These are phyloP conservation scores for Charanyca ferruginea DNA, from an alignment of 2,888 invertebrate genomes.

Conservation along the genomic window DNA sequence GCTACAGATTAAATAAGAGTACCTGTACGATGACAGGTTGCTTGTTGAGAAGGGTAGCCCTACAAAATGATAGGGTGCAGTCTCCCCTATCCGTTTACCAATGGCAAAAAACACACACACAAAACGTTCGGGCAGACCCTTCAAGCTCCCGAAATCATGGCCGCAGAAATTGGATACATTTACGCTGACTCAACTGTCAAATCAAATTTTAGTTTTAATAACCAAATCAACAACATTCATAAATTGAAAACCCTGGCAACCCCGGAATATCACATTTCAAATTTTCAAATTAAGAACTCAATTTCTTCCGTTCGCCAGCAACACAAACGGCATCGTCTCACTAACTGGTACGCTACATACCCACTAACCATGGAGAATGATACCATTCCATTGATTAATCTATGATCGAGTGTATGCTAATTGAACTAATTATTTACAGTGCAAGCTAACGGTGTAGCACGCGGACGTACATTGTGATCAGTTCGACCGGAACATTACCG, in stretches of 20 bases:
- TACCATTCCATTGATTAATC: constrained; percentile 62
- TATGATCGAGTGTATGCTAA: constrained; percentile 58
- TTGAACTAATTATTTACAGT: constrained; percentile 62
- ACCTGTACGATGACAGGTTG: constrained; percentile 33
- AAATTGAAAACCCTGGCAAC: not conserved
- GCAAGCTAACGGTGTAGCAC: constrained; percentile 51
- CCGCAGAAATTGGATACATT: constrained; percentile 13
- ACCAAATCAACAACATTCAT: not conserved
- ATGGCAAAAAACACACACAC: constrained; percentile 11
- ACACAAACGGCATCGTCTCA: constrained; percentile 1
- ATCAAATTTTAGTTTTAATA: not conserved
- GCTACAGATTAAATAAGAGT: constrained; percentile 33
- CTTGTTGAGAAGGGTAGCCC: constrained; percentile 37
- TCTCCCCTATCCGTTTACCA: constrained; percentile 5
- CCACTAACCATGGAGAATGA: constrained; percentile 56
- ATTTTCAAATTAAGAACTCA: constrained; percentile 18
- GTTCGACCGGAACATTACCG: constrained; percentile 56
- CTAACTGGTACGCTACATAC: constrained; percentile 31
- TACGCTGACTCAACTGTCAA: not conserved
- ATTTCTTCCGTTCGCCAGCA: not conserved
- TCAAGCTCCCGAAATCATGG: not conserved
- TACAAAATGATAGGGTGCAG: constrained; percentile 12
- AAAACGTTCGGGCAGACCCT: not conserved
- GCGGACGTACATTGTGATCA: constrained; percentile 51
- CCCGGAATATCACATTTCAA: constrained; percentile 10